A percentile compares a stretch with the other conserved stretches of the same genome.
Conservation (phyloP, 2,113 vertebrate genomes). For the Notechis scutatus region DNA sequence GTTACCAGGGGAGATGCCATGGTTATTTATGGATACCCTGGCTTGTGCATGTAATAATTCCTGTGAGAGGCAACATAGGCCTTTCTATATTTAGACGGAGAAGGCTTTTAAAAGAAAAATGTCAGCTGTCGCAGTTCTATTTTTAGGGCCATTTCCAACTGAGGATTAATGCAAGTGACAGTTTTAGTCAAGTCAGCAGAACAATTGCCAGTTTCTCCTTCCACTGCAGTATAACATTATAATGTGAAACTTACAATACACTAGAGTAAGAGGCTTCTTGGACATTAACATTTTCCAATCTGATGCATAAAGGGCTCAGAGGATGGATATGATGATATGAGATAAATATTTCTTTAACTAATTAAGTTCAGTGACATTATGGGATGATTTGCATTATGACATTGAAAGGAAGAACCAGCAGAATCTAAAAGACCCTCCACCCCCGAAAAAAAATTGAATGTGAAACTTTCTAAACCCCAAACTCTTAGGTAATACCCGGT, state of each 20-base stretch:
- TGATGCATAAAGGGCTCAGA: background rate
- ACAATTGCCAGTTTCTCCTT: background rate
- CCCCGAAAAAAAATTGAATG: background rate
- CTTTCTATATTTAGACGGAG: slow-evolving; percentile 58
- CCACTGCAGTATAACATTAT: background rate
- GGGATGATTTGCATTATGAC: background rate
- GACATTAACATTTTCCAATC: background rate
- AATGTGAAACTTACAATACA: background rate
- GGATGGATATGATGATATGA: background rate
- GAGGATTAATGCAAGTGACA: slow-evolving; percentile 3
- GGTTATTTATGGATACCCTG: slow-evolving; percentile 50
- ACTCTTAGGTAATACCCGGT: background rate
- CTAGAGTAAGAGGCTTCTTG: background rate
- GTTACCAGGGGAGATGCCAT: slow-evolving; percentile 31
- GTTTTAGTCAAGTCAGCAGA: slow-evolving; percentile 22
- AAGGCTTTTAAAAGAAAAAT: slow-evolving; percentile 47
- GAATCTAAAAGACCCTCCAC: background rate
- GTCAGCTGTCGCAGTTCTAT: slow-evolving; percentile 36
- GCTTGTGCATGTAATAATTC: slow-evolving; percentile 47
- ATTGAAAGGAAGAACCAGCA: background rate
- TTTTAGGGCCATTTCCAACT: slow-evolving; percentile 13
- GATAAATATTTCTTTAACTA: background rate
- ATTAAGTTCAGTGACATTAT: background rate
- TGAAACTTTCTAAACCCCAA: background rate
- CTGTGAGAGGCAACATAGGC: slow-evolving; percentile 40